phyloP scores from a whole-genome alignment of 2,113 vertebrate species.

The Agapornis roseicollis region DNA sequence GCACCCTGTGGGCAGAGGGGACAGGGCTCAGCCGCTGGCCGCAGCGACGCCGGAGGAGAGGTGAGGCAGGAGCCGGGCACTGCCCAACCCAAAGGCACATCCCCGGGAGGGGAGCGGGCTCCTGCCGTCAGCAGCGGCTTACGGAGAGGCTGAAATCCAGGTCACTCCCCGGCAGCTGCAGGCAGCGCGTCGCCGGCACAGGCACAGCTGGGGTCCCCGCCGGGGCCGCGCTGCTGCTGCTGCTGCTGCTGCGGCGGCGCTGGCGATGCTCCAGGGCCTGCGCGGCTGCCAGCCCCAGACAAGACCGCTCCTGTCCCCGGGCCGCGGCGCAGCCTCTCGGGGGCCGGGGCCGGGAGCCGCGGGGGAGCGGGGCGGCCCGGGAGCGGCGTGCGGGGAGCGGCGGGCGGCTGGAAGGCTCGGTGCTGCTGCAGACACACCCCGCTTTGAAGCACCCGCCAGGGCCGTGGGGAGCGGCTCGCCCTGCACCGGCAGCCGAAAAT shows the following conservation, averaged over 20 bases:
- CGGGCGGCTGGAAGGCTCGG: background rate
- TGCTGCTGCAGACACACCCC: background rate
- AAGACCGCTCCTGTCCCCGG: conserved; percentile 32
- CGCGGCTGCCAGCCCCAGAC: conserved; percentile 19
- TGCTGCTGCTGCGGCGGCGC: background rate
- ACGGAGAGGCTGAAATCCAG: conserved; percentile 35
- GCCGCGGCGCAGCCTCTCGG: background rate
- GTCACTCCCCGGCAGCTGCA: background rate
- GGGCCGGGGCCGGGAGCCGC: background rate
- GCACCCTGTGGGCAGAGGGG: conserved; percentile 77
- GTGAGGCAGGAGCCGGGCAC: fast-evolving
- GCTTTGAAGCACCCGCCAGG: conserved; percentile 17
- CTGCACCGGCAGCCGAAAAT: background rate
- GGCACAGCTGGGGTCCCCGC: conserved; percentile 40
- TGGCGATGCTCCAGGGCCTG: background rate
- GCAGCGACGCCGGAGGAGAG: fast-evolving
- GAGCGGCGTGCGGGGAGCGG: background rate
- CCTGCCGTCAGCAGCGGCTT: background rate
- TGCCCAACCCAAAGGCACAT: fast-evolving
- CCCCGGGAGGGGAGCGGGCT: background rate
- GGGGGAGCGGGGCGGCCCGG: background rate
- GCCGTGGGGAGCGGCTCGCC: background rate
- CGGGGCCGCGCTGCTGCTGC: background rate
- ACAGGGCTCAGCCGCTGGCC: background rate
- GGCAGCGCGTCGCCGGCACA: background rate